Evolutionary conservation across 2,888 invertebrate species (phyloP), one percentile per base, ranked within the genome.

Genomic region (Tiliacea aurago): DNA sequence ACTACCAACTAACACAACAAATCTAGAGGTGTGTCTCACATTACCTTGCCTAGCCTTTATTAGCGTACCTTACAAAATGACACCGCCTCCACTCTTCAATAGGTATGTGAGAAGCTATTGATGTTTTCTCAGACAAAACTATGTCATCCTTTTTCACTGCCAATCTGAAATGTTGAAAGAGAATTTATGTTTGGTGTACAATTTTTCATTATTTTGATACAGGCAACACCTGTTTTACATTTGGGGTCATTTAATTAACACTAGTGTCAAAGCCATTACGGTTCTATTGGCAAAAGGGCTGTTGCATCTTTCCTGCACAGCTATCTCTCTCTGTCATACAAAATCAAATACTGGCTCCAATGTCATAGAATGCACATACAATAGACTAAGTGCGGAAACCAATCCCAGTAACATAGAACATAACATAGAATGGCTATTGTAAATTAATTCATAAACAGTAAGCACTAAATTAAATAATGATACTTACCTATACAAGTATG

Each of bases 401-500:
- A 13, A 23, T 23, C 13, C 23, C 23, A 53, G 23, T 53, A 56
- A 28, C 10, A 55, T 23, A 28, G 6, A 28, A 5, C 10, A 18
- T 43, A 9, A 23, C 18, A 20, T 6, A 53, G 23, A 56, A 33
- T 45, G 6, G 9, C 28, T 13, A 10, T 20, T 37, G 41, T 41
- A 41, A 41, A 41, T 7, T 7, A 41, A 41, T 41, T 41, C 41
- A 9, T 41, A 41, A 41, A 37, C 1, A 41, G 5, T 43, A 33
- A 49, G 33, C 5, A 63, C 41, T 59, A 51, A 66, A 55, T 43
- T 13, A 28, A 33, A 56, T 62, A 65, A 28, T 62, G 11, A 68
- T 56, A 70, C 68, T 82, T 88, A 96, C 96, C 97, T 96, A 91
- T 98, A 99, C 62, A 98, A 91, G 91, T 99, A 99, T 20, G 97